Base-by-base conservation (phyloP, 35 echinoderm and acorn worm genomes). In the Apostichopus japonicus region DNA sequence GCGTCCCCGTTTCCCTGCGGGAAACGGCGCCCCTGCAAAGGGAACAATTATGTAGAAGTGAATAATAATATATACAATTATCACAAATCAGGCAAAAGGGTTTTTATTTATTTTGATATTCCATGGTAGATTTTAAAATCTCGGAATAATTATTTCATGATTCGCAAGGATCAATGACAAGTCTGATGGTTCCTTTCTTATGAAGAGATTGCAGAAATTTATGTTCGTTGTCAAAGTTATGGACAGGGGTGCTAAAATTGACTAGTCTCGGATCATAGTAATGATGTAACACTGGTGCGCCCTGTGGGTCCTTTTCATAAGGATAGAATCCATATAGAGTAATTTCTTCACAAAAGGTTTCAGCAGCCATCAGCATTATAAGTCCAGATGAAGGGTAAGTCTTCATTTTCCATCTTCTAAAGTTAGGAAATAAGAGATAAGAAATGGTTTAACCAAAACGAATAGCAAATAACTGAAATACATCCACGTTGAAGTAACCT, bases 261-360 rank as follows among this genome's bases (percentile, higher is more conserved):
- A 51, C 57, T 8, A 84, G 51, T 5, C 53, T 84, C 4, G 81
- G 81, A 10, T 84, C 81, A 51, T 84, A 84, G 81, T 84, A 84
- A 16, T 84, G 81, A 84, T 84, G 54, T 6, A 84, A 58, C 8
- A 84, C 53, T 21, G 27, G 54, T 9, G 56, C 57, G 16, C 81
- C 81, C 1, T 59, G 8, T 16, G 81, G 81, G 19, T 84, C 81
- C 57, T 59, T 58, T 22, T 84, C 81, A n/a, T 84, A 84, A 8
- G 81, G 81, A 57, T 84, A 84, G 23, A 84, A 84, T 8, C 81
- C 81, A 16, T 57, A 84, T 17, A 84, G 56, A 56, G 81, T 84
- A 2, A 84, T 84, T 8, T 58, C 53, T 10, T 84, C n/a, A 84
- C 81, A 84, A 8, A 84, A 23, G 16, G 81, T 6, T 16, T 84